Percentiles rank a stretch among this genome's conserved stretches.
Evolutionary conservation across 2,113 vertebrate genomes (phyloP).

Genomic region (Triplophysa dalaica): DNA sequence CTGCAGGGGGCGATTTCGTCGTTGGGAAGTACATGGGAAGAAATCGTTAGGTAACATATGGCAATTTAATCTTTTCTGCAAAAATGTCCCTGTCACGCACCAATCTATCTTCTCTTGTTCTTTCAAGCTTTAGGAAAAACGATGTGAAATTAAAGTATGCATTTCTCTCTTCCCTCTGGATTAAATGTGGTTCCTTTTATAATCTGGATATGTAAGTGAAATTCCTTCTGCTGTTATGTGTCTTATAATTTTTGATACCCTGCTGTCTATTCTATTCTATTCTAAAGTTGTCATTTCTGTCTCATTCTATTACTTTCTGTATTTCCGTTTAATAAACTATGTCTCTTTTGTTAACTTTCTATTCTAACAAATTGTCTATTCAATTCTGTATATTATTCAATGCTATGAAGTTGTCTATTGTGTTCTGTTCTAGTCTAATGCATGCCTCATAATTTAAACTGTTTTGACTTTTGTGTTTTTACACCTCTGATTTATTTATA

Average conservation of each 20-base stretch:
- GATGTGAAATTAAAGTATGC: constrained; percentile 11
- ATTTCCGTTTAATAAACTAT: too few relatives aligned
- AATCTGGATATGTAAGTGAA: neutral
- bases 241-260: too few relatives aligned
- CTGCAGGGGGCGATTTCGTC: constrained; percentile 46
- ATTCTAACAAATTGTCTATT: too few relatives aligned
- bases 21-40: neutral
- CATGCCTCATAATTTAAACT: too few relatives aligned
- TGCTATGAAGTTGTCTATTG: too few relatives aligned
- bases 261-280: neutral
- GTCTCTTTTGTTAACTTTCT: too few relatives aligned
- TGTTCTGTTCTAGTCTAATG: too few relatives aligned
- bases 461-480: too few relatives aligned
- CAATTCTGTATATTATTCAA: too few relatives aligned
- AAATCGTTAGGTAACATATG: constrained; percentile 67
- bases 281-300: too few relatives aligned
- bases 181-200: neutral
- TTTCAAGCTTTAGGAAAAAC: constrained; percentile 37
- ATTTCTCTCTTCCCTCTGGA: neutral
- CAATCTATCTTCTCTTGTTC: constrained; percentile 62
- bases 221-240: neutral
- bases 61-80: constrained; percentile 67
- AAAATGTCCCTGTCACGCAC: constrained; percentile 70
- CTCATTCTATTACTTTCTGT: too few relatives aligned
- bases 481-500: too few relatives aligned